Evolutionary conservation across 2,888 invertebrate species (phyloP).

Genomic region (Leptinotarsa haldemani): DNA sequence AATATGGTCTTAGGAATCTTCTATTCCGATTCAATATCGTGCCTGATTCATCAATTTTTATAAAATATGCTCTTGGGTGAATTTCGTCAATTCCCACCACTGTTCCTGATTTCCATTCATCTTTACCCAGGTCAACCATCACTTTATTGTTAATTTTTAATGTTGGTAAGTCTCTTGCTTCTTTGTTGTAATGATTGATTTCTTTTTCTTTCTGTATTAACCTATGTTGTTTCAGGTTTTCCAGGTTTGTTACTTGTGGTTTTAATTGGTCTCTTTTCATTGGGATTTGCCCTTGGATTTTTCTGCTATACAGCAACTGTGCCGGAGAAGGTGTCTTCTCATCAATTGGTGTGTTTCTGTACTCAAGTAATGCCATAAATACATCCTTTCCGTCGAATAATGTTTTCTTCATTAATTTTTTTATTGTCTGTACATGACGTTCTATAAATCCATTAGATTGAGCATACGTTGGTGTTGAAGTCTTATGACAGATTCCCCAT

Average conservation of each 20-base stretch:
- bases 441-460: background rate
- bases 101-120: too few relatives aligned
- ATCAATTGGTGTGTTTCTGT: conserved; percentile 1
- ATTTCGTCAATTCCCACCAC: too few relatives aligned
- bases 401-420: background rate
- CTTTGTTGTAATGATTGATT: too few relatives aligned
- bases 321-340: background rate
- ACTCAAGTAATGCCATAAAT: background rate
- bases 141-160: too few relatives aligned
- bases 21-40: too few relatives aligned
- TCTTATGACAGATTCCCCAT: background rate
- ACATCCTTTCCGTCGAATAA: background rate
- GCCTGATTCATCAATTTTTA: too few relatives aligned
- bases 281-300: background rate
- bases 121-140: too few relatives aligned
- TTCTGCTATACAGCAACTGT: background rate
- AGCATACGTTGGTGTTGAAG: background rate
- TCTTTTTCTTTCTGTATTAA: too few relatives aligned
- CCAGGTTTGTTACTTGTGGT: background rate
- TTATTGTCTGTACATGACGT: background rate
- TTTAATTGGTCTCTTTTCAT: background rate
- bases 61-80: too few relatives aligned
- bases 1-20: too few relatives aligned
- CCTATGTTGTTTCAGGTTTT: too few relatives aligned
- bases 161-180: too few relatives aligned